Percentiles rank a stretch among this genome's conserved stretches.
Evolutionary conservation across 2,797 vertebrate genomes (phyloP).

Genomic region (Pseudomugil tenellus): DNA sequence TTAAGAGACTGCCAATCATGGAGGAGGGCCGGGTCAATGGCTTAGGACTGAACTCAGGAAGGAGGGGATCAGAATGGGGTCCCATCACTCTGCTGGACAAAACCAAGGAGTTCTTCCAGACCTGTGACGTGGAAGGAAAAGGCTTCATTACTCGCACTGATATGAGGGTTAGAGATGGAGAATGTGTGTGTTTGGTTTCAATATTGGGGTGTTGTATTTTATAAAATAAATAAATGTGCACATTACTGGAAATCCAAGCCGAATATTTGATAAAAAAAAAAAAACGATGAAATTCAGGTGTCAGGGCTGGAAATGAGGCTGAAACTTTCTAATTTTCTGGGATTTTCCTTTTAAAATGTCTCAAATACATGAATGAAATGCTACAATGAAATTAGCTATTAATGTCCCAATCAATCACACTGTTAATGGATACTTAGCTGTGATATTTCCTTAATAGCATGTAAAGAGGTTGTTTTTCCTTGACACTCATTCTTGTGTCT

Average conservation of each 20-base stretch:
- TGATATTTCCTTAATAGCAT: neutral
- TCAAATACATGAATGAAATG: neutral
- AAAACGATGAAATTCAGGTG: neutral
- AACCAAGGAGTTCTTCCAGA: constrained; percentile 91
- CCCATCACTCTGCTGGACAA: constrained; percentile 82
- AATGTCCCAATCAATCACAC: neutral
- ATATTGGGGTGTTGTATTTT: neutral
- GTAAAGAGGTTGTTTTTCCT: neutral
- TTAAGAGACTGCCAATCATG: constrained; percentile 49
- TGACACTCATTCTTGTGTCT: neutral
- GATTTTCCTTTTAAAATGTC: neutral
- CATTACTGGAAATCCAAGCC: neutral
- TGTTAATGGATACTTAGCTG: neutral
- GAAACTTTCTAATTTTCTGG: too few relatives aligned
- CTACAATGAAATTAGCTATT: neutral
- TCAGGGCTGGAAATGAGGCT: neutral
- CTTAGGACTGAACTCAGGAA: constrained; percentile 21
- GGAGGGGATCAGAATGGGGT: constrained; percentile 61
- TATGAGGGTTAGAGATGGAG: constrained; percentile 86
- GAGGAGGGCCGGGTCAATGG: constrained; percentile 58
- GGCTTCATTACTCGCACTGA: constrained; percentile 88
- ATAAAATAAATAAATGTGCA: neutral
- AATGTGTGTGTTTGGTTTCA: constrained; percentile 5
- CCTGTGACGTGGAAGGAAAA: constrained; percentile 90
- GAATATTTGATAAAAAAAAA: neutral